Evolutionary conservation across 2,797 vertebrate species (phyloP).

Genomic region (Eospalax fontanierii): DNA sequence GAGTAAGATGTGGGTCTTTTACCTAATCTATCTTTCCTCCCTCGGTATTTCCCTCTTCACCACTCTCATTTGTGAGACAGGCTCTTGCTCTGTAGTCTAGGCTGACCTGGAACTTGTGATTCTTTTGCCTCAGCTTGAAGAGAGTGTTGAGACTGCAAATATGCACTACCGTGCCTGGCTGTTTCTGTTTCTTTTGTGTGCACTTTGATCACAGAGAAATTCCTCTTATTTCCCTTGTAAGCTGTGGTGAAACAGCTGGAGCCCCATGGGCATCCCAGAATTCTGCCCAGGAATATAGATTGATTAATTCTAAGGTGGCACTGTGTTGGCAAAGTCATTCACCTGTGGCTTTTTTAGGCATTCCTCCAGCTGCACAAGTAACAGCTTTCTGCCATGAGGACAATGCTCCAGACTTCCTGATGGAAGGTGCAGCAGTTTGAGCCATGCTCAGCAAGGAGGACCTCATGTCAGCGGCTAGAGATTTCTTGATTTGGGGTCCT

Average conservation of each 20-base stretch:
- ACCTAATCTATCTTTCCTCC: neutral
- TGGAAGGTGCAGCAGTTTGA: neutral
- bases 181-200: slow-evolving; percentile 14
- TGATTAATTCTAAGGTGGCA: neutral
- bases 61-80: neutral
- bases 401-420: neutral
- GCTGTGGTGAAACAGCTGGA: neutral
- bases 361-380: neutral
- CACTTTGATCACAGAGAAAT: neutral
- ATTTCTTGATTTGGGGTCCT: neutral
- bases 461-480: neutral
- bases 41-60: neutral
- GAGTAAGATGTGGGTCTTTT: neutral
- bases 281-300: slow-evolving; percentile 2
- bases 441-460: neutral
- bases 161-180: neutral
- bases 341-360: slow-evolving; percentile 19
- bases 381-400: neutral
- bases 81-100: neutral
- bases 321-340: neutral
- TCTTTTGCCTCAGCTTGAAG: neutral
- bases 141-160: neutral
- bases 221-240: neutral
- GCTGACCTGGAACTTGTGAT: neutral
- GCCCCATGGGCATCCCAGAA: neutral